phyloP scores from a whole-genome alignment of 2,797 vertebrate species.

The Trachops cirrhosus region DNA sequence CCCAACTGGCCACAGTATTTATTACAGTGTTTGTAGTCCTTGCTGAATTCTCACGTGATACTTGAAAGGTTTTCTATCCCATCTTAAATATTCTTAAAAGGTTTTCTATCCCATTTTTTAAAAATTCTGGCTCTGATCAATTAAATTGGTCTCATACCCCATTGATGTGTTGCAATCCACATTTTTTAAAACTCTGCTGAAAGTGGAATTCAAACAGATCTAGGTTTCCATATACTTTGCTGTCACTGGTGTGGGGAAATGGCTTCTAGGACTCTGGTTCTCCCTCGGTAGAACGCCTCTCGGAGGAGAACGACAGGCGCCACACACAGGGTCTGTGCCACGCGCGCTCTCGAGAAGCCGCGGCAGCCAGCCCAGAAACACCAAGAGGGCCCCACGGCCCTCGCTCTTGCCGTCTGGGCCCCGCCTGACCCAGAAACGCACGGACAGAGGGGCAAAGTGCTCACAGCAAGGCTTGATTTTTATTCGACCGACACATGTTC shows the following conservation, averaged over 20 bases:
- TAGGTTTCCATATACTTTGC: neutral
- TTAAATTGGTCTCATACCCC: neutral
- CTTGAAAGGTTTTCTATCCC: neutral
- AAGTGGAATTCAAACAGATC: neutral
- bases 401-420: neutral
- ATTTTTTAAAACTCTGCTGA: neutral
- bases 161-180: neutral
- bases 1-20: neutral
- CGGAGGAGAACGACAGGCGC: neutral
- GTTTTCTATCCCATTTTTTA: neutral
- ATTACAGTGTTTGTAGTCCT: neutral
- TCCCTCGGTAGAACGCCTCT: neutral
- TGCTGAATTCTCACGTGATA: neutral
- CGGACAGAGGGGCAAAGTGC: neutral
- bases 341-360: neutral
- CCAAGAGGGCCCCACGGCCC: fast-evolving
- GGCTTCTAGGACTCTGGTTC: neutral
- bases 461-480: neutral
- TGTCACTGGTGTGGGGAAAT: neutral
- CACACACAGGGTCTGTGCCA: neutral
- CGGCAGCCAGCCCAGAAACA: neutral
- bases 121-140: neutral
- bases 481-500: neutral
- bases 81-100: neutral
- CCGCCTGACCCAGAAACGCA: neutral